These are phyloP conservation scores for Lutraria rhynchaena DNA, from an alignment of 1,140 invertebrate species.

Conservation along the genomic window DNA sequence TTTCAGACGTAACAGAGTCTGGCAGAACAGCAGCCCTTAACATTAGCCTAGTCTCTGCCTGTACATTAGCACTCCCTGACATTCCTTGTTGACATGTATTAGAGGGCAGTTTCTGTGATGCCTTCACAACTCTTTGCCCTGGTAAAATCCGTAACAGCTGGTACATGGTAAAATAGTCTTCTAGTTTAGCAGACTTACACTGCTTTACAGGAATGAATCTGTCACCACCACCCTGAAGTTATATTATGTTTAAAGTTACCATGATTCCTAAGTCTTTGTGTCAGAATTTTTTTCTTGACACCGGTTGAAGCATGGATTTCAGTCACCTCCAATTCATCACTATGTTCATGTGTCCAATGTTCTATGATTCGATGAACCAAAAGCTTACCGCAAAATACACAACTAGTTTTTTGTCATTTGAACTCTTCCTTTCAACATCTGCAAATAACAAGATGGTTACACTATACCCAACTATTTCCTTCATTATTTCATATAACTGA, in stretches of 20 bases:
- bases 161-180: constrained; percentile 28
- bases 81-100: too few species aligned
- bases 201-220: constrained; percentile 26
- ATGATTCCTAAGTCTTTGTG: constrained; percentile 17
- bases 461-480: too few species aligned
- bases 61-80: constrained; percentile 2
- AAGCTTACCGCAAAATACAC: neutral
- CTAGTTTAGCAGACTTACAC: neutral
- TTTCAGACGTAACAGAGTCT: neutral
- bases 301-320: neutral
- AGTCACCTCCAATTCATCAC: constrained; percentile 11
- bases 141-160: constrained; percentile 2
- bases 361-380: neutral
- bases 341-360: constrained; percentile 5
- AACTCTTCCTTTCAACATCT: neutral
- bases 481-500: too few species aligned
- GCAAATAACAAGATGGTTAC: constrained; percentile 22
- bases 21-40: neutral
- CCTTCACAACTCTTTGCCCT: neutral
- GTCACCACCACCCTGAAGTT: constrained; percentile 31
- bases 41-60: neutral
- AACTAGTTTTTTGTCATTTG: constrained; percentile 9
- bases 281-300: constrained; percentile 13
- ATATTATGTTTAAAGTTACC: constrained; percentile 31
- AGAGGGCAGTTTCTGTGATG: neutral